Evolutionary conservation across 2,797 vertebrate genomes (phyloP).

Genomic region (Phylloscopus collybita): DNA sequence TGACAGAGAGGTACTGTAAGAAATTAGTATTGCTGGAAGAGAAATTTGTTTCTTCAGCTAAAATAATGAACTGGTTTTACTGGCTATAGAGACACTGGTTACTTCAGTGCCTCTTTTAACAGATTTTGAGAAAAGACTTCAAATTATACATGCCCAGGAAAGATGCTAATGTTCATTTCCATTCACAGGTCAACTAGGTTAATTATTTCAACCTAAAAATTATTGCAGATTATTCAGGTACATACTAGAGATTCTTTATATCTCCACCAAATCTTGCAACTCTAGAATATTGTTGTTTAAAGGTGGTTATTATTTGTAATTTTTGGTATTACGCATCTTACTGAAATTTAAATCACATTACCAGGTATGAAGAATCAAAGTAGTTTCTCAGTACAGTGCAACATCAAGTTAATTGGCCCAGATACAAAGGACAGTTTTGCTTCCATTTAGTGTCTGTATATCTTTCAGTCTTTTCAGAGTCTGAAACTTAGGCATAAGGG

Average conservation of each 20-base stretch:
- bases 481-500: not conserved
- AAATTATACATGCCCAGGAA: not conserved
- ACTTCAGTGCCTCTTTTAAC: not conserved
- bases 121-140: not conserved
- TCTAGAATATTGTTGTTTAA: not conserved
- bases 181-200: not conserved
- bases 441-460: not conserved
- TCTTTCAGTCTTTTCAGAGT: not conserved
- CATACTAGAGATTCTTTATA: not conserved
- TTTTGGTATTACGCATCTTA: not conserved
- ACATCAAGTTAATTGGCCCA: not conserved
- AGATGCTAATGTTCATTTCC: not conserved
- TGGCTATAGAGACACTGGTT: not conserved
- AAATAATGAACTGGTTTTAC: not conserved
- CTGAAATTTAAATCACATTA: not conserved
- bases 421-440: not conserved
- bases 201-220: not conserved
- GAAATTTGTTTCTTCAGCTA: not conserved
- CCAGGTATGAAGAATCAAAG: not conserved
- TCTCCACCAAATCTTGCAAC: not conserved
- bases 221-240: not conserved
- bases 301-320: not conserved
- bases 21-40: not conserved
- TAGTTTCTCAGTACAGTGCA: not conserved
- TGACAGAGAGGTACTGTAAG: not conserved